A percentile compares a stretch with the other conserved stretches of the same genome.
Evolutionary conservation across 1,140 invertebrate species (phyloP).

Genomic region (Drosophila truncata): DNA sequence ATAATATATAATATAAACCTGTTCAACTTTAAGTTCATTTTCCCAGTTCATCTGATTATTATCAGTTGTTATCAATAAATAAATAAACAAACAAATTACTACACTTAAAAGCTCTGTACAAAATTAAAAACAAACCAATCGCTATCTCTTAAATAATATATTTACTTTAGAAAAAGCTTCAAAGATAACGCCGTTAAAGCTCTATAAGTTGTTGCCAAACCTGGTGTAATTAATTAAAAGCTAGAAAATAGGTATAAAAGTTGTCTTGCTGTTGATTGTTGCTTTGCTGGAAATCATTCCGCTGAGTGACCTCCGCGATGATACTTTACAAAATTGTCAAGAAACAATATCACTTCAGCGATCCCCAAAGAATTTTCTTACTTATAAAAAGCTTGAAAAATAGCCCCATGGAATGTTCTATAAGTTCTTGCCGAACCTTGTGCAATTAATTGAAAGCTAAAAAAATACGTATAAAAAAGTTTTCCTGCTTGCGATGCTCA

Average conservation of each 20-base stretch:
- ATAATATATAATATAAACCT: neutral
- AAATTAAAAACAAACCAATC: neutral
- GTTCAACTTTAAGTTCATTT: neutral
- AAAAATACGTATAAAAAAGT: neutral
- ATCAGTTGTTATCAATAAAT: neutral
- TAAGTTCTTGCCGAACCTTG: neutral
- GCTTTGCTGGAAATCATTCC: too few relatives aligned
- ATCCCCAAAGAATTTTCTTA: neutral
- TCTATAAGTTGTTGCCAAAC: too few relatives aligned
- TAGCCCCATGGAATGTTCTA: neutral
- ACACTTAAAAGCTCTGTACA: too few relatives aligned
- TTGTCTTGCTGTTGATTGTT: too few relatives aligned
- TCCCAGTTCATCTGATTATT: neutral
- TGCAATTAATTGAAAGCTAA: slow-evolving; percentile 20
- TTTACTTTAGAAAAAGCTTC: too few relatives aligned
- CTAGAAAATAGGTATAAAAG: too few relatives aligned
- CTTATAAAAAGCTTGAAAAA: slow-evolving; percentile 1
- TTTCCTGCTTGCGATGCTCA: neutral
- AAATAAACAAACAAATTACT: neutral
- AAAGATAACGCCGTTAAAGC: too few relatives aligned
- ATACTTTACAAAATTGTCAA: neutral
- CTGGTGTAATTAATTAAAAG: too few relatives aligned
- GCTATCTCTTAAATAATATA: too few relatives aligned
- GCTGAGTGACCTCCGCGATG: too few relatives aligned
- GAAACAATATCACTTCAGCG: neutral